Conservation (phyloP, 2,797 vertebrate genomes). For the Girardinus metallicus region DNA sequence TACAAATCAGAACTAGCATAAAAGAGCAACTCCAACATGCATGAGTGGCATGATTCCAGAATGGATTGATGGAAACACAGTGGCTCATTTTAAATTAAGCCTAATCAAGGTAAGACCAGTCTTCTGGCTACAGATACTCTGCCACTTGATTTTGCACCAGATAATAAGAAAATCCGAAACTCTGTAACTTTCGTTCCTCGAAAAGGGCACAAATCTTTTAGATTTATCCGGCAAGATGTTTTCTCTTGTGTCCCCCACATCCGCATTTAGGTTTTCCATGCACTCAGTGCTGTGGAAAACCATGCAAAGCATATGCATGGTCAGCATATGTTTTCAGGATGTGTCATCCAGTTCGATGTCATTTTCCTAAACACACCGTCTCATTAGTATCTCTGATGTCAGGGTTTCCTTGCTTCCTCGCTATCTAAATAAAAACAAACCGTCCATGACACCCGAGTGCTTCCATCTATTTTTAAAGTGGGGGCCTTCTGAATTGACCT, state of each 20-base stretch:
- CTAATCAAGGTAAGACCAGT: not conserved
- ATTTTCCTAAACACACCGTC: not conserved
- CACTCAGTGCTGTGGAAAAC: not conserved
- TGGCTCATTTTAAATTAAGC: not conserved
- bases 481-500: conserved; percentile 24
- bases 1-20: too few species aligned
- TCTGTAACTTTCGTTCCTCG: not conserved
- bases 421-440: conserved; percentile 4
- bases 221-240: not conserved
- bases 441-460: conserved; percentile 1
- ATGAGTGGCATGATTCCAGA: too few species aligned
- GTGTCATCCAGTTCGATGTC: conserved; percentile 1
- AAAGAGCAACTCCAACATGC: too few species aligned
- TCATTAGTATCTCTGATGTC: not conserved
- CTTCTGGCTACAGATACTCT: not conserved
- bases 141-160: not conserved
- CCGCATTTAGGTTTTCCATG: not conserved
- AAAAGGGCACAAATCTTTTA: not conserved
- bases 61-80: not conserved
- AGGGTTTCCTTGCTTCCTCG: not conserved
- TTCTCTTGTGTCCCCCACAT: not conserved
- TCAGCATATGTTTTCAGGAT: conserved; percentile 8
- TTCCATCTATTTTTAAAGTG: conserved; percentile 35
- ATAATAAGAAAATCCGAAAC: not conserved
- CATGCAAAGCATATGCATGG: not conserved